Base-by-base conservation (phyloP, 2,113 vertebrate genomes). In the Echinops telfairi region DNA sequence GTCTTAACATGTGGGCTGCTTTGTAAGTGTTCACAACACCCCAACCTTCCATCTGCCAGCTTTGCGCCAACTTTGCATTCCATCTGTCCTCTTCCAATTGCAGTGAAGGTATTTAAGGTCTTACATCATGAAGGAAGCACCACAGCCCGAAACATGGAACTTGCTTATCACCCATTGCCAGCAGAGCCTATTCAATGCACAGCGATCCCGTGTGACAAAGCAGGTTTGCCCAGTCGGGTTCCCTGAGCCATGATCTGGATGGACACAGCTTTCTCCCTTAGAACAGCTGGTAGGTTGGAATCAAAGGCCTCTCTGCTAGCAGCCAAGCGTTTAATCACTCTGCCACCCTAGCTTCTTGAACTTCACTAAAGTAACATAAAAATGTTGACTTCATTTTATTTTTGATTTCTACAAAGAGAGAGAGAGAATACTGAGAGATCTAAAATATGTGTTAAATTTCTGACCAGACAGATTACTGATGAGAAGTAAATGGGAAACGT, bases 401-500 rank as follows among this genome's bases (percentile, higher is more conserved):
- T 53, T 53, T 53, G 2, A 53, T 53, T 53, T 53, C 47, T 53
- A 53, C 47, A 12, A 9, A 53, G 47, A 53, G 47, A 53, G 12
- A 53, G 47, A 70, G n/a, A 20, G 19, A 91, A 60, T 66, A 4
- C 76, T 83, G 16, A 57, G 82, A 90, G 16, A 43, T 62, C 83
- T 57, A 90, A 94, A 94, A 83, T 86, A 40, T 16, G 12, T 87
- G 27, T 23, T 53, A 89, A 84, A 66, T 15, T 58, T 3, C n/a
- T 38, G 66, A 68, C 77, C 12, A 14, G 47, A 53, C 47, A 73
- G 6, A 33, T 53, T 53, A 53, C 12, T 53, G 47, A 53, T 53
- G 47, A 53, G 47, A 53, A 9, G 88, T 77, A 90, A 90, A 82
- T 27, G 8, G n/a, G n/a, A 88, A 94, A 93, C 84, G 79, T 58